phyloP scores from a whole-genome alignment of 2,888 invertebrate genomes.

The Notodonta ziczac region DNA sequence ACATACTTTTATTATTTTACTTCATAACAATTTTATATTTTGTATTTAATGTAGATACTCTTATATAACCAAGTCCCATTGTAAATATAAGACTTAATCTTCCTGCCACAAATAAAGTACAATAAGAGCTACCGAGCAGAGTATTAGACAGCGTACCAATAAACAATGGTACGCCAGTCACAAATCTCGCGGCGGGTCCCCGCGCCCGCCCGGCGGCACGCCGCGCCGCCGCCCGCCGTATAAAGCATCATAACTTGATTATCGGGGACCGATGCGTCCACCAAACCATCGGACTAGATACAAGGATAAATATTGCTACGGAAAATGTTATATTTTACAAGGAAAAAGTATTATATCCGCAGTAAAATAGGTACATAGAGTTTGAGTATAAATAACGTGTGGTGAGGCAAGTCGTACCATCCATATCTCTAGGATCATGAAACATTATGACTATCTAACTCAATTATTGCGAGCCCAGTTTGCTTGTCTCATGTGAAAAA shows the following conservation, averaged over 20 bases:
- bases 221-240: slow-evolving; percentile 3
- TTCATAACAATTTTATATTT: too few species aligned
- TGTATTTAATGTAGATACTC: too few species aligned
- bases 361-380: not conserved
- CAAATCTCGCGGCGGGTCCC: slow-evolving; percentile 40
- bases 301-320: not conserved
- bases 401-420: not conserved
- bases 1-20: too few species aligned
- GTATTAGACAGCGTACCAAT: slow-evolving; percentile 21
- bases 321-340: slow-evolving; percentile 1
- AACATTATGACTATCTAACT: too few species aligned
- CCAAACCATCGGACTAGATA: not conserved
- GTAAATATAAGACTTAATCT: not conserved
- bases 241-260: slow-evolving; percentile 40
- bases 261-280: slow-evolving; percentile 14
- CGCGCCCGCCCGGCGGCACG: slow-evolving; percentile 18
- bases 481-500: too few species aligned
- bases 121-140: slow-evolving; percentile 5
- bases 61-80: not conserved
- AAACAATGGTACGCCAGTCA: slow-evolving; percentile 23
- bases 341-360: not conserved
- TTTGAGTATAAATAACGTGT: not conserved
- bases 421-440: not conserved
- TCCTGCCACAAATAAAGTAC: not conserved
- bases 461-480: too few species aligned